phyloP scores from a whole-genome alignment of 2,888 invertebrate species.

The Tuta absoluta region DNA sequence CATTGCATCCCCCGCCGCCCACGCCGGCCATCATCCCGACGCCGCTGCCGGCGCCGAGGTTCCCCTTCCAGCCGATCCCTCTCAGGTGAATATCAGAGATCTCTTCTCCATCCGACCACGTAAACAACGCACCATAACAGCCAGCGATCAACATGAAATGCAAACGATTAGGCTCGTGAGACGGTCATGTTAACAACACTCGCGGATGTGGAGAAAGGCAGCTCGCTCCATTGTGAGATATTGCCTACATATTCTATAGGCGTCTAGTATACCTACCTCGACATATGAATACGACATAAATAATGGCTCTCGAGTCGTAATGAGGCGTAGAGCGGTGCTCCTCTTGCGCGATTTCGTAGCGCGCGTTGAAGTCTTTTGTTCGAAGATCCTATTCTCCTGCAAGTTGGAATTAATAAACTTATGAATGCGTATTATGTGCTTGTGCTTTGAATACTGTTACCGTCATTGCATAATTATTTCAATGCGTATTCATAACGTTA shows the following conservation, averaged over 20 bases:
- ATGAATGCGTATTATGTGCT: conserved; percentile 17
- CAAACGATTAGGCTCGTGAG: conserved; percentile 38
- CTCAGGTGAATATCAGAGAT: conserved; percentile 57
- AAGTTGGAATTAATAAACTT: conserved; percentile 26
- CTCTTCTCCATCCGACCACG: neutral
- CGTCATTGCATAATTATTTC: conserved; percentile 26
- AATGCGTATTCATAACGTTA: conserved; percentile 24
- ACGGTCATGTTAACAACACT: conserved; percentile 50
- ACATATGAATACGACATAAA: conserved; percentile 44
- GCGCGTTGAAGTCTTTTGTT: conserved; percentile 70
- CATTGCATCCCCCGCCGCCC: conserved; percentile 43
- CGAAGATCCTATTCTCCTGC: conserved; percentile 34
- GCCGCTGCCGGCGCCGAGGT: conserved; percentile 63
- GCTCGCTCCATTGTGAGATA: conserved; percentile 42
- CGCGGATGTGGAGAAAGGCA: conserved; percentile 56
- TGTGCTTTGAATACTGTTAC: conserved; percentile 22
- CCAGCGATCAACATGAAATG: conserved; percentile 42
- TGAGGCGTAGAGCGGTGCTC: conserved; percentile 37
- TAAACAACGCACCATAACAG: conserved; percentile 40
- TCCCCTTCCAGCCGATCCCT: conserved; percentile 75
- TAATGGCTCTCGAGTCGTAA: conserved; percentile 39
- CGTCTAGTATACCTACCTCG: conserved; percentile 28
- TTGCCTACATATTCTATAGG: conserved; percentile 28
- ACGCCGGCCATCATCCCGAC: conserved; percentile 48
- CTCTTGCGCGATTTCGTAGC: conserved; percentile 40